Evolutionary conservation across 1,140 invertebrate species (phyloP), one percentile per base, ranked within the genome.

Genomic region (Drosophila littoralis): DNA sequence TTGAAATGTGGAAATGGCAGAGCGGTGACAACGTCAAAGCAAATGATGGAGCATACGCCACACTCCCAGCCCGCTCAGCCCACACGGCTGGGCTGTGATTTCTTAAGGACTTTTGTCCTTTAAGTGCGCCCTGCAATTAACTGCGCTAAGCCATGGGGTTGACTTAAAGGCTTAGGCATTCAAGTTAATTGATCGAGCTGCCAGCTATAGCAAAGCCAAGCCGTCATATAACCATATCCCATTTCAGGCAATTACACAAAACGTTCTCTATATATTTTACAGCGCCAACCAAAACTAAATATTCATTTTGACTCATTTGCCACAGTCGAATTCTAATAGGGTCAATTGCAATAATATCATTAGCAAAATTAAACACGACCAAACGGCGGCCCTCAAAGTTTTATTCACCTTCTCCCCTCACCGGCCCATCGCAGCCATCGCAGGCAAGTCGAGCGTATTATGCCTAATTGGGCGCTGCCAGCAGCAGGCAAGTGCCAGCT

Each of bases 311-410:
- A 89, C 67, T 90, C 84, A 89, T 89, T 90, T 90, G 60, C 77
- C 64, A 46, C 84, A 81, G 75, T 89, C 81, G 75, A 89, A 89
- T 84, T 89, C 81, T 70, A 89, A 89, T 89, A 84, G 84, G 84
- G 84, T 90, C 84, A 89, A 89, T 83, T 89, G 84, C 85, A 89
- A 89, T 89, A 89, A 89, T 89, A 89, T 89, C 84, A 89, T 89
- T 90, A 89, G 77, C 84, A 90, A 89, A 89, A 89, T 89, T 89
- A 89, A 89, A 89, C 85, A 84, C 77, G 81, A 57, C 48, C 77
- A 63, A 28, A 48, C 32, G 74, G 13, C 32, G 58, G 63, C 71
- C 76, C 71, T 73, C 80, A 79, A 83, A 82, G 61, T 81, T 77
- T 75, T 75, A 84, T 73, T 57, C 17, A 50, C 32, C 28, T 15